Evolutionary conservation across 2,797 vertebrate species (phyloP).

Genomic region (Odontamblyopus lacepedii): DNA sequence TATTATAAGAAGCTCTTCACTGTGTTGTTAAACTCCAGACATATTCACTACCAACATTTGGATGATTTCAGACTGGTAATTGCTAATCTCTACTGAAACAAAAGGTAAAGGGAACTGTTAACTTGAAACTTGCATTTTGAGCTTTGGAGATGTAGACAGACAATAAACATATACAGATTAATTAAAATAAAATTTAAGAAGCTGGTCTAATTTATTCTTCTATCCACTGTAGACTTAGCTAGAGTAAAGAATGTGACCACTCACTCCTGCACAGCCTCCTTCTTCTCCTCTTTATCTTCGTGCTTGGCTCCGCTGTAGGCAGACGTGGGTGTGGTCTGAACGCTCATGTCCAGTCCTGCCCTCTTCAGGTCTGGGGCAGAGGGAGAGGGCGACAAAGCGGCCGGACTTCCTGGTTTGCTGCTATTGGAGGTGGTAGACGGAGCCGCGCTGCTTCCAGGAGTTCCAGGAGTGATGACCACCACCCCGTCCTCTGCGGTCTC

Average conservation of each 20-base stretch:
- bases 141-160: no score
- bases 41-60: no score
- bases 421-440: conserved; percentile 49
- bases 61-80: no score
- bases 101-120: no score
- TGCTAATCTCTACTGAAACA: no score
- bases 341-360: conserved; percentile 89
- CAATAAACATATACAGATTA: no score
- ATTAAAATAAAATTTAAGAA: no score
- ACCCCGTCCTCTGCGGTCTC: conserved; percentile 55
- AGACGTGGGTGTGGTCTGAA: conserved; percentile 88
- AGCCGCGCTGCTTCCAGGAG: conserved; percentile 32
- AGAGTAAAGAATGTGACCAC: conserved; percentile 56
- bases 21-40: no score
- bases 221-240: no score
- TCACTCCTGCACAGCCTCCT: conserved; percentile 92
- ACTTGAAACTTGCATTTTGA: no score
- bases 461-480: conserved; percentile 34
- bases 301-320: conserved; percentile 81
- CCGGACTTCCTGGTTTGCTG: conserved; percentile 90
- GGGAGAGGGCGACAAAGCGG: conserved; percentile 83
- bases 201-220: no score
- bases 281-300: conserved; percentile 95
- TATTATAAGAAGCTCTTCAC: no score
- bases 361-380: conserved; percentile 85